Evolutionary conservation across 2,797 vertebrate species (phyloP).

Genomic region (Pempheris klunzingeri): DNA sequence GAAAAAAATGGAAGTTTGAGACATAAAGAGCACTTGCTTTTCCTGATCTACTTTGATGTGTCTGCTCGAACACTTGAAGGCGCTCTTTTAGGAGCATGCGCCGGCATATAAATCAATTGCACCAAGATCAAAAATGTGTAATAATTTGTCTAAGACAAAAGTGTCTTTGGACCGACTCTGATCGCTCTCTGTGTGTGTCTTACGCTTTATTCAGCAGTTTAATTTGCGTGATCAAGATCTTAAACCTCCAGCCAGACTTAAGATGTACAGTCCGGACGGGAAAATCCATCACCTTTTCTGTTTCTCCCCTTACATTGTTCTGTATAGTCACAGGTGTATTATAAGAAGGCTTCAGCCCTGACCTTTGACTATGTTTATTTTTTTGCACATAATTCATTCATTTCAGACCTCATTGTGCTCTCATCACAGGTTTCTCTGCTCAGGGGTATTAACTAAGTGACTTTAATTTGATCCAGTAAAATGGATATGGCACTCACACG

Average conservation of each 20-base stretch:
- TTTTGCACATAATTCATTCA: not conserved
- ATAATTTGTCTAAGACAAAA: constrained; percentile 5
- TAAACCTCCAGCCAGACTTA: not conserved
- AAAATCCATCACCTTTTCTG: not conserved
- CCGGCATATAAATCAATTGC: constrained; percentile 17
- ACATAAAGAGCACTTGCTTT: constrained; percentile 30
- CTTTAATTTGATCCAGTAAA: constrained; percentile 15
- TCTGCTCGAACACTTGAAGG: constrained; percentile 5
- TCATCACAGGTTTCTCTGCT: constrained; percentile 11
- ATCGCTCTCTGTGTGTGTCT: not conserved
- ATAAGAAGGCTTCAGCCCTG: not conserved
- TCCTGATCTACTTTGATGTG: constrained; percentile 36
- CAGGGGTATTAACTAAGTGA: constrained; percentile 5
- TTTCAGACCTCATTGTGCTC: constrained; percentile 14
- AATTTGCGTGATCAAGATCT: no score
- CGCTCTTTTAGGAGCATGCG: not conserved
- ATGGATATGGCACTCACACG: not conserved
- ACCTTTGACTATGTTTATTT: not conserved
- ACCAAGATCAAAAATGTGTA: not conserved
- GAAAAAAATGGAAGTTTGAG: constrained; percentile 18
- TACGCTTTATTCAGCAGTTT: constrained; percentile 2
- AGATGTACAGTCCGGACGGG: not conserved
- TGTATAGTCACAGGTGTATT: constrained; percentile 4
- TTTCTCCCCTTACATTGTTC: not conserved
- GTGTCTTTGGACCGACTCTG: not conserved